Percentiles rank a stretch among this genome's conserved stretches.
Conservation (phyloP, 2,888 invertebrate genomes). For the Caenorhabditis plicata region DNA sequence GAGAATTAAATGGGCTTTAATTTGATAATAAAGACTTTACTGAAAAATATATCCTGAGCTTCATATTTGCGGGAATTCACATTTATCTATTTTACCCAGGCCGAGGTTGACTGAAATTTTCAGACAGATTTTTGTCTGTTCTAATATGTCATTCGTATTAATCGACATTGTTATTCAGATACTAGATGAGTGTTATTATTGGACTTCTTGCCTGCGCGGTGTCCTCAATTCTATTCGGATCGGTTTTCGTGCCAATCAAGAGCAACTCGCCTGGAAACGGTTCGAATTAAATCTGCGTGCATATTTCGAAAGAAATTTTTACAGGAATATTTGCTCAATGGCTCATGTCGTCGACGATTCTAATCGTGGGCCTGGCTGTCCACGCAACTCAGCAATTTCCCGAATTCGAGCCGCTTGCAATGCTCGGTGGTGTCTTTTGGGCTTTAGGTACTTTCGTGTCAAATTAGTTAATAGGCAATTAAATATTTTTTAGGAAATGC, state of each 20-base stretch:
- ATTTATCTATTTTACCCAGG: too few relatives aligned
- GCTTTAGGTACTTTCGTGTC: constrained; percentile 65
- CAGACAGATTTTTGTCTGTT: too few relatives aligned
- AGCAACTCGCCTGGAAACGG: constrained; percentile 67
- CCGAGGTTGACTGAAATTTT: too few relatives aligned
- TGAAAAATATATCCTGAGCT: too few relatives aligned
- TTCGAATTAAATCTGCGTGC: constrained; percentile 4
- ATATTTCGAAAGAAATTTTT: constrained; percentile 1
- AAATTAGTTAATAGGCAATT: neutral
- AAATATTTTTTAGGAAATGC: constrained; percentile 66
- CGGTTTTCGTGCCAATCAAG: constrained; percentile 68
- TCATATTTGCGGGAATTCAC: too few relatives aligned
- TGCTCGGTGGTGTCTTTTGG: constrained; percentile 70
- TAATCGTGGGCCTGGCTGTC: constrained; percentile 66
- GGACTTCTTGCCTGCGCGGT: constrained; percentile 67
- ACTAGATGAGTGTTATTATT: constrained; percentile 34
- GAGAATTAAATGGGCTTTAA: too few relatives aligned
- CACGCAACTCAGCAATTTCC: constrained; percentile 65
- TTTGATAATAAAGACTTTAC: too few relatives aligned
- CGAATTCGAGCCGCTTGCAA: constrained; percentile 68
- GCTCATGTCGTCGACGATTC: constrained; percentile 67
- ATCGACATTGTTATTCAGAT: too few relatives aligned
- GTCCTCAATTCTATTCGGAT: constrained; percentile 68
- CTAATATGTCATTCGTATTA: too few relatives aligned
- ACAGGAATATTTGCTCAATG: constrained; percentile 70